phyloP scores from a whole-genome alignment of 2,113 vertebrate species.

The Microcebus lehilahytsara region DNA sequence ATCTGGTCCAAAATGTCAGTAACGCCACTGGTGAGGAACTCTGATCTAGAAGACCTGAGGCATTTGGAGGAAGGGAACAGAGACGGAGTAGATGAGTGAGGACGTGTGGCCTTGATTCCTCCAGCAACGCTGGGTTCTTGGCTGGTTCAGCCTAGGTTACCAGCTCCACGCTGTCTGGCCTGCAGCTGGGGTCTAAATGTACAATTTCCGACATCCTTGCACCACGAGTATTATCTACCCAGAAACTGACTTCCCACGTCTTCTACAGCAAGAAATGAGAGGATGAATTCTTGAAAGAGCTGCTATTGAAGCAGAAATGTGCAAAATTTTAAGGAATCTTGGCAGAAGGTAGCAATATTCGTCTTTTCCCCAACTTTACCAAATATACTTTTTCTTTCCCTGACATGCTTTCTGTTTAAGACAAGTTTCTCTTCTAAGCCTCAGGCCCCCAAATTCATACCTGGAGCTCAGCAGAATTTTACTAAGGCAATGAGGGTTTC shows the following conservation, averaged over 20 bases:
- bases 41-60: background rate
- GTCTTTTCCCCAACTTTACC: slow-evolving; percentile 2
- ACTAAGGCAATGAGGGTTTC: slow-evolving; percentile 22
- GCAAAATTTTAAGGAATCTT: slow-evolving; percentile 3
- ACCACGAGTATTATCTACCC: background rate
- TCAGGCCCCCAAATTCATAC: background rate
- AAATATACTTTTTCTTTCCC: background rate
- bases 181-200: background rate
- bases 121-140: accelerated
- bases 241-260: background rate
- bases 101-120: background rate
- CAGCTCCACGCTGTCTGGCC: background rate
- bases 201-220: background rate
- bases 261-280: background rate
- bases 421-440: slow-evolving; percentile 5
- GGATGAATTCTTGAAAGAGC: slow-evolving; percentile 16
- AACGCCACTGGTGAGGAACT: background rate
- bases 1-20: background rate
- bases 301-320: background rate
- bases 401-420: background rate
- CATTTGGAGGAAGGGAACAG: background rate
- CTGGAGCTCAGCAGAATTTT: slow-evolving; percentile 22
- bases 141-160: background rate
- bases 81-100: background rate
- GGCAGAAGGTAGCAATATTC: background rate